Conservation (phyloP, 2,113 vertebrate genomes). For the Sprattus sprattus region DNA sequence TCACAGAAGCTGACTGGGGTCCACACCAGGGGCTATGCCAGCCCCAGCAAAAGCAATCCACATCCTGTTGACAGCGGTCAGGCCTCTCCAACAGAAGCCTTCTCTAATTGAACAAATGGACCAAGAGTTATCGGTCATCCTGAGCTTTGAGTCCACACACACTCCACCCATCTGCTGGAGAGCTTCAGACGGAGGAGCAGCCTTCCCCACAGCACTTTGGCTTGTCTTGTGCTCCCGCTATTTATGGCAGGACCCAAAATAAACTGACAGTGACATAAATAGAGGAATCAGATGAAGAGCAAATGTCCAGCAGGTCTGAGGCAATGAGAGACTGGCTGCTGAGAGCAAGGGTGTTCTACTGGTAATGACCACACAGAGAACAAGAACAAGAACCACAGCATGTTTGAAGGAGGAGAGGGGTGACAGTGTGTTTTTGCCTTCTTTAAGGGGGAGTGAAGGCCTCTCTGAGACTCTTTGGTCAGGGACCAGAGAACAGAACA, state of each 20-base stretch:
- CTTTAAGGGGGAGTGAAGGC: background rate
- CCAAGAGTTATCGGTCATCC: no score
- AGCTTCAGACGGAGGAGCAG: no score
- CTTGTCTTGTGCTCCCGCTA: background rate
- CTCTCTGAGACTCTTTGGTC: background rate
- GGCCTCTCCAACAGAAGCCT: no score
- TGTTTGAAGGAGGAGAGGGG: background rate
- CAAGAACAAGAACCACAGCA: background rate
- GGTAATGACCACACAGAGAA: background rate
- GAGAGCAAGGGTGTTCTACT: background rate
- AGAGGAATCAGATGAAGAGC: background rate
- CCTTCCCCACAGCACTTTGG: no score
- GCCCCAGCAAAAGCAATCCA: no score
- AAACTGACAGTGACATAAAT: background rate
- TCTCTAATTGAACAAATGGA: no score
- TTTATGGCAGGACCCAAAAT: background rate
- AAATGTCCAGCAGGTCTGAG: background rate
- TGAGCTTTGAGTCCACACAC: no score
- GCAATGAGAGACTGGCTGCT: background rate
- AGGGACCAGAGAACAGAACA: background rate
- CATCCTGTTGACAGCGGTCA: no score
- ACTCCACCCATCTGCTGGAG: no score
- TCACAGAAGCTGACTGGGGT: no score
- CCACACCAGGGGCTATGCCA: no score
- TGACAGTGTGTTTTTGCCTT: background rate